phyloP scores from a whole-genome alignment of 1,140 invertebrate species.

The Zaprionus ornatus region DNA sequence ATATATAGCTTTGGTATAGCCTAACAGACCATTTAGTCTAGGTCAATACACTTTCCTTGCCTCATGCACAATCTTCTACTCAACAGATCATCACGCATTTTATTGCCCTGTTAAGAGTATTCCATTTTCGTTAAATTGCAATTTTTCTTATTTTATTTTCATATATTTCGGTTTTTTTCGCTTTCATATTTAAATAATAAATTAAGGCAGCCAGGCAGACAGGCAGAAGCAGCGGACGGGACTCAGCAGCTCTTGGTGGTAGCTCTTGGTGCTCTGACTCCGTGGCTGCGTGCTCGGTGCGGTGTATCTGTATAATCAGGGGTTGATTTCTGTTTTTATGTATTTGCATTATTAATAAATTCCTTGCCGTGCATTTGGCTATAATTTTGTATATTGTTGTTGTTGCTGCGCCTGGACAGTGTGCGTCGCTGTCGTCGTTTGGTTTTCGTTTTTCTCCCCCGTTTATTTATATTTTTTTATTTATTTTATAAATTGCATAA shows the following conservation, averaged over 20 bases:
- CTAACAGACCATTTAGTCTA: not conserved
- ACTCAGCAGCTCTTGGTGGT: constrained; percentile 48
- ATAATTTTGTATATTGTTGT: constrained; percentile 52
- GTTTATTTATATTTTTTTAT: constrained; percentile 68
- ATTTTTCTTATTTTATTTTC: constrained; percentile 63
- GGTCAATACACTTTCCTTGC: not conserved
- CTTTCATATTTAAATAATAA: constrained; percentile 82
- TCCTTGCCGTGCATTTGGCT: constrained; percentile 74
- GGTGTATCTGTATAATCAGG: constrained; percentile 80
- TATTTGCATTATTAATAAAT: constrained; percentile 83
- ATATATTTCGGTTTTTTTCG: constrained; percentile 53
- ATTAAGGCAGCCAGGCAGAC: constrained; percentile 61
- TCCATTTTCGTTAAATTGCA: constrained; percentile 23
- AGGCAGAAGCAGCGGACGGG: constrained; percentile 2
- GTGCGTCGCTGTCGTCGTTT: constrained; percentile 8
- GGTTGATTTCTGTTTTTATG: constrained; percentile 82
- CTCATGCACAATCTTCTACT: not conserved
- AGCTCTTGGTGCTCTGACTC: constrained; percentile 27
- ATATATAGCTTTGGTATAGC: no score
- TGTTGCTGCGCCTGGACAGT: constrained; percentile 23
- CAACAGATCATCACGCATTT: not conserved
- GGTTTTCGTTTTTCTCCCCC: constrained; percentile 17
- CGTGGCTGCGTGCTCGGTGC: constrained; percentile 8
- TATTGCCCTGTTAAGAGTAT: constrained; percentile 42
- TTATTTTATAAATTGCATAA: constrained; percentile 82